These are phyloP conservation scores for Brachyrhaphis roseni DNA, from an alignment of 2,797 vertebrate genomes.

Conservation along the genomic window DNA sequence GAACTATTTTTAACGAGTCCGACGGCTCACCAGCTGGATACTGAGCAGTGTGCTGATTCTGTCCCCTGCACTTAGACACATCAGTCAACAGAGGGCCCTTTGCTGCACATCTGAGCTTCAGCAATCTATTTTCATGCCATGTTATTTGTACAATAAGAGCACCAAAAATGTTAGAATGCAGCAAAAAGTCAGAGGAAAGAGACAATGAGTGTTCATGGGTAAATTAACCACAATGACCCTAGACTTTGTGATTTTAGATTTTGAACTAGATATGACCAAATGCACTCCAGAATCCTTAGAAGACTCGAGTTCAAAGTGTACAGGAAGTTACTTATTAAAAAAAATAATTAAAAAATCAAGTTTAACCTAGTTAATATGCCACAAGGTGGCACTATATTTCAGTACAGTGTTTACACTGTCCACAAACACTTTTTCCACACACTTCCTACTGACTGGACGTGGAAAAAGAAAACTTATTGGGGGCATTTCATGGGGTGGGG, in stretches of 20 bases:
- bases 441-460: background rate
- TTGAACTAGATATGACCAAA: background rate
- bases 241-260: background rate
- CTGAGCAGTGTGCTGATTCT: slow-evolving; percentile 29
- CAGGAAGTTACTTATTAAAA: background rate
- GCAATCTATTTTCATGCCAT: slow-evolving; percentile 42
- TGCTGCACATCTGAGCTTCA: slow-evolving; percentile 38
- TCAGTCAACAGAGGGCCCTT: slow-evolving; percentile 30
- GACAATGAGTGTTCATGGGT: background rate
- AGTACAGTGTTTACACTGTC: background rate
- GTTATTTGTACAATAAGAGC: slow-evolving; percentile 38
- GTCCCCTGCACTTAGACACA: slow-evolving; percentile 28
- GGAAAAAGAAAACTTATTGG: background rate
- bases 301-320: background rate
- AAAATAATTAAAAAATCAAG: too few species aligned
- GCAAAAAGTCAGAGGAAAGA: background rate
- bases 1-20: slow-evolving; percentile 38
- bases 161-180: slow-evolving; percentile 39
- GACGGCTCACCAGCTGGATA: slow-evolving; percentile 30
- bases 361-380: background rate
- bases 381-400: background rate
- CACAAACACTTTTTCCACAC: background rate
- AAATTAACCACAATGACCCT: background rate
- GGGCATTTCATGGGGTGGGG: background rate
- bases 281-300: background rate